These are phyloP conservation scores for Luidia sarsii DNA, from an alignment of 53 echinoderm and acorn worm species.

Conservation along the genomic window DNA sequence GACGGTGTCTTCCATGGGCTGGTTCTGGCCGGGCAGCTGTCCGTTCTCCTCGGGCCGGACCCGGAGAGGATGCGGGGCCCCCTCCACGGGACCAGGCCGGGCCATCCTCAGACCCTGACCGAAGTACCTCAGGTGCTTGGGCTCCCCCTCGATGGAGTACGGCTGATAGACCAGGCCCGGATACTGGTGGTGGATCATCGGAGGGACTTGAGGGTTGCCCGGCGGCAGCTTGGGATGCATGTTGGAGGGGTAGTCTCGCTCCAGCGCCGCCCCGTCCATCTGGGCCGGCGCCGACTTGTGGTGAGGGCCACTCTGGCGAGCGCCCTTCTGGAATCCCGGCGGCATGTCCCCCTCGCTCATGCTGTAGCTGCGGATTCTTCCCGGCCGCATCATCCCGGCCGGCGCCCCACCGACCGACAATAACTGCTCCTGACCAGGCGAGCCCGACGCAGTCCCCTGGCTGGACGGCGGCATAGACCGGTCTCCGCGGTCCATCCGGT, in stretches of 20 bases:
- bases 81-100: slow-evolving; percentile 38
- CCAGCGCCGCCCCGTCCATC: slow-evolving; percentile 36
- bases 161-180: slow-evolving; percentile 85
- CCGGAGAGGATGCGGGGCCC: slow-evolving; percentile 28
- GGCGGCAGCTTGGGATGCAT: slow-evolving; percentile 47
- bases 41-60: slow-evolving; percentile 41
- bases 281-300: slow-evolving; percentile 24
- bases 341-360: slow-evolving; percentile 86
- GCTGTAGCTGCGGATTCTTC: slow-evolving; percentile 86
- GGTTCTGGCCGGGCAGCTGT: slow-evolving; percentile 47
- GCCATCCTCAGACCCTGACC: slow-evolving; percentile 49
- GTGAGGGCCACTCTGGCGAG: slow-evolving; percentile 40
- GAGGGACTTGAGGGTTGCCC: slow-evolving; percentile 59
- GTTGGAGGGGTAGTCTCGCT: slow-evolving; percentile 42
- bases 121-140: slow-evolving; percentile 67
- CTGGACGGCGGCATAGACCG: slow-evolving; percentile 14
- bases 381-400: slow-evolving; percentile 3
- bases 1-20: slow-evolving; percentile 80
- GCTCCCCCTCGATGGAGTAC: slow-evolving; percentile 77
- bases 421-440: background rate
- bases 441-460: background rate
- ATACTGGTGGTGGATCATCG: slow-evolving; percentile 64
- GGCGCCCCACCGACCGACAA: background rate
- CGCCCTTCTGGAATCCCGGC: slow-evolving; percentile 33
- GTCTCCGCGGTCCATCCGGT: slow-evolving; percentile 31